Evolutionary conservation across 2,888 invertebrate species (phyloP).

Genomic region (Terebella lapidaria): DNA sequence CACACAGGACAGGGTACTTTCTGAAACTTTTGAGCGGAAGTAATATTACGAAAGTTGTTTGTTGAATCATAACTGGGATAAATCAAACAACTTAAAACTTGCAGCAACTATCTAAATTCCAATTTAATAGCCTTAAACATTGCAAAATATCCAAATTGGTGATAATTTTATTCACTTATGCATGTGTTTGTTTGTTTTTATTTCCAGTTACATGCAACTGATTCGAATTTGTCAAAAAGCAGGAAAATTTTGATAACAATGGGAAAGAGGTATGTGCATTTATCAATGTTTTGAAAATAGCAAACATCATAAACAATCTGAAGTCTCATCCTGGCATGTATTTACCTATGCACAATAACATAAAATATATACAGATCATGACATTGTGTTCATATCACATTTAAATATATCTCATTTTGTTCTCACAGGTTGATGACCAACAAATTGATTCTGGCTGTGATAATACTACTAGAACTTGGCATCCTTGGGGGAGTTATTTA

Average conservation of each 20-base stretch:
- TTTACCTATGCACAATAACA: neutral
- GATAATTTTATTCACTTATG: neutral
- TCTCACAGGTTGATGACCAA: slow-evolving; percentile 68
- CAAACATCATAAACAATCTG: no score
- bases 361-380: neutral
- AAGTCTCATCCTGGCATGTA: neutral
- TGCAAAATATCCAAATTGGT: neutral
- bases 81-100: no score
- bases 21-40: no score
- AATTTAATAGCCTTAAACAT: neutral
- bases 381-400: no score
- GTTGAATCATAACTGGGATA: no score
- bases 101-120: neutral
- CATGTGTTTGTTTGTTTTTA: slow-evolving; percentile 11
- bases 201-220: slow-evolving; percentile 63
- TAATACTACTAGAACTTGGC: slow-evolving; percentile 67
- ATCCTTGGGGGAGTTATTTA: slow-evolving; percentile 65
- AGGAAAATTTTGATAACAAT: slow-evolving; percentile 65
- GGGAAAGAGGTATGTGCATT: slow-evolving; percentile 54
- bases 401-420: no score
- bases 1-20: slow-evolving; percentile 57
- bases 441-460: slow-evolving; percentile 68
- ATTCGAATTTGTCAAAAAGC: slow-evolving; percentile 66
- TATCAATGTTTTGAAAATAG: neutral
- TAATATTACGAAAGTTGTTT: no score